phyloP scores from a whole-genome alignment of 64 coral and sea anemone species.

The Actinia equina region DNA sequence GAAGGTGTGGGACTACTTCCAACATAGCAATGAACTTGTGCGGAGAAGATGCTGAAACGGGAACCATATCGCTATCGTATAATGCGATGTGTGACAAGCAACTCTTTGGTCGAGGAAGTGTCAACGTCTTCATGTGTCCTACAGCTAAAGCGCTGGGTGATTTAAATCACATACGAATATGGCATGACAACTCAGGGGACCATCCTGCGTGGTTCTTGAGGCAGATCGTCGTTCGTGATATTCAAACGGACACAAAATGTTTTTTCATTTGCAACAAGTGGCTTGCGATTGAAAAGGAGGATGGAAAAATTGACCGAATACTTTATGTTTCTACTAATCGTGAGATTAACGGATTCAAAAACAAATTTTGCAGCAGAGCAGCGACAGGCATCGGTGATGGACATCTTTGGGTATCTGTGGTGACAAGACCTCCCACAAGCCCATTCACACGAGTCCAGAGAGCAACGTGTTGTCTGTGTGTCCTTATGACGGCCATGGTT shows the following conservation, averaged over 20 bases:
- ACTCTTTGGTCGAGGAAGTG: slow-evolving; percentile 75
- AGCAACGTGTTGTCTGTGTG: slow-evolving; percentile 75
- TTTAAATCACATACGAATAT: slow-evolving; percentile 44
- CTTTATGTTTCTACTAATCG: slow-evolving; percentile 47
- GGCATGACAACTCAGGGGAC: slow-evolving; percentile 82
- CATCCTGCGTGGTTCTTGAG: slow-evolving; percentile 83
- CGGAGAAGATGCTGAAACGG: slow-evolving; percentile 65
- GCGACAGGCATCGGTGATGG: slow-evolving; percentile 75
- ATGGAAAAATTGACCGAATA: slow-evolving; percentile 79
- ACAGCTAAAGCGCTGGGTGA: slow-evolving; percentile 39
- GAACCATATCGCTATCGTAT: slow-evolving; percentile 56
- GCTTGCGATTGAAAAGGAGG: slow-evolving; percentile 79
- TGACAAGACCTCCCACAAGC: slow-evolving; percentile 86
- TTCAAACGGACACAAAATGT: slow-evolving; percentile 57
- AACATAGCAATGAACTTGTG: slow-evolving; percentile 77
- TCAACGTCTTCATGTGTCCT: slow-evolving; percentile 47
- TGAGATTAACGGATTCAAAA: slow-evolving; percentile 87
- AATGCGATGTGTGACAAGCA: slow-evolving; percentile 78
- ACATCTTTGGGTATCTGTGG: slow-evolving; percentile 89
- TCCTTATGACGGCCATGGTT: slow-evolving; percentile 82
- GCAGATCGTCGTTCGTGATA: slow-evolving; percentile 59
- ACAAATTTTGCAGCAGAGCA: slow-evolving; percentile 81
- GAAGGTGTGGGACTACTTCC: slow-evolving; percentile 73
- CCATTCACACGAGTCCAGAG: slow-evolving; percentile 87
- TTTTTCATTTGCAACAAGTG: slow-evolving; percentile 79